Evolutionary conservation across 2,888 invertebrate genomes (phyloP).

Genomic region (Acanthococcus lagerstroemiae): DNA sequence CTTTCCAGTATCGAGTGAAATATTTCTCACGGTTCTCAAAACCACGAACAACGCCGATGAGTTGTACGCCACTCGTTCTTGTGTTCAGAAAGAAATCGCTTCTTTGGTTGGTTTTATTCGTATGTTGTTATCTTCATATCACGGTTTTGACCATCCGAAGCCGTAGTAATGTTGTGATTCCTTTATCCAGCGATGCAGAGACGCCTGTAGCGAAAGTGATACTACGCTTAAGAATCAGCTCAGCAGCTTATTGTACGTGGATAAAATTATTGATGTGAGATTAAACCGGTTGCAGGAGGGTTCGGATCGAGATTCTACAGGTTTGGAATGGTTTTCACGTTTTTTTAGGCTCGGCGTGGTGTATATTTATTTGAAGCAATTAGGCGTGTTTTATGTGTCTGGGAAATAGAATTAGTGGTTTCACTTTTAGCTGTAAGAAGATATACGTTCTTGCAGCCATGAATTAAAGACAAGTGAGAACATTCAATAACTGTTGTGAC

Average conservation of each 20-base stretch:
- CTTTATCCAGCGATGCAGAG: conserved; percentile 56
- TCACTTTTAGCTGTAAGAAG: no score
- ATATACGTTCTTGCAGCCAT: no score
- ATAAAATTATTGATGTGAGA: conserved; percentile 61
- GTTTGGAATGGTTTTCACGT: no score
- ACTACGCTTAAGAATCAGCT: conserved; percentile 72
- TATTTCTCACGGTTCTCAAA: conserved; percentile 72
- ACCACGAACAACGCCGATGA: conserved; percentile 72
- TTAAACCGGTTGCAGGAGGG: conserved; percentile 46
- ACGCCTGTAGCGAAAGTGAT: conserved; percentile 77
- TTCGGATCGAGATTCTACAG: conserved; percentile 24
- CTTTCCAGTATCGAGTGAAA: conserved; percentile 64
- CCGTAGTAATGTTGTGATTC: neutral
- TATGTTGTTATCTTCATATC: neutral
- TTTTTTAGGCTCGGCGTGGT: no score
- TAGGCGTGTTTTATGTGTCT: no score
- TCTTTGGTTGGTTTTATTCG: conserved; percentile 50
- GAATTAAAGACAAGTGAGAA: no score
- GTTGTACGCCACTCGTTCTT: conserved; percentile 65
- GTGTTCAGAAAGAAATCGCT: conserved; percentile 71
- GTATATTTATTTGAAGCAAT: no score
- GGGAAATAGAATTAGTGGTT: no score
- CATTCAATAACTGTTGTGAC: no score
- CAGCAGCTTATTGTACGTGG: conserved; percentile 69
- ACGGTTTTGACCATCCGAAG: neutral